Conservation (phyloP, 2,888 invertebrate genomes). For the Azorinus chamasolen region DNA sequence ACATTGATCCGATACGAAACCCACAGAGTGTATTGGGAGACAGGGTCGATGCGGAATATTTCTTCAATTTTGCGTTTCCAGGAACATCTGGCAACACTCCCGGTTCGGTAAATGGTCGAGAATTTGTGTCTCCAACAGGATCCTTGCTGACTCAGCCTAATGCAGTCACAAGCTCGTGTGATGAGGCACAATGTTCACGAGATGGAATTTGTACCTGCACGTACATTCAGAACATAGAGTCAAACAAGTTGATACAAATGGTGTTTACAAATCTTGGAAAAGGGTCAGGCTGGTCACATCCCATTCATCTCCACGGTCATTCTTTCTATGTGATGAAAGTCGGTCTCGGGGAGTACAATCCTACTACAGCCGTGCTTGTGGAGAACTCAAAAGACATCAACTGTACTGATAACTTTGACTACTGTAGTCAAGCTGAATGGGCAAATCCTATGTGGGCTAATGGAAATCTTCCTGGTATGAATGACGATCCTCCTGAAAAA, state of each 20-base stretch:
- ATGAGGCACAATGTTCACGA: conserved; percentile 24
- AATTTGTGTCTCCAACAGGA: conserved; percentile 47
- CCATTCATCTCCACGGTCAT: conserved; percentile 77
- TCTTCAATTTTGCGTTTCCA: conserved; percentile 72
- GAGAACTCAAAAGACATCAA: conserved; percentile 18
- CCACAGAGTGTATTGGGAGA: conserved; percentile 15
- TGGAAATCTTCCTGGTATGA: conserved; percentile 44
- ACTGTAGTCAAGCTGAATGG: conserved; percentile 40
- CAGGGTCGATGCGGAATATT: conserved; percentile 44
- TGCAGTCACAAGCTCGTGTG: conserved; percentile 19
- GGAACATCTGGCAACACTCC: conserved; percentile 57
- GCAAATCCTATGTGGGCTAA: conserved; percentile 20
- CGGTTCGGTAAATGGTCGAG: conserved; percentile 68
- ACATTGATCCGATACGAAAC: conserved; percentile 30
- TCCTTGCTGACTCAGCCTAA: conserved; percentile 48
- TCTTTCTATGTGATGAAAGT: conserved; percentile 74
- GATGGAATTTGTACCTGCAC: conserved; percentile 69
- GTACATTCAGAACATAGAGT: conserved; percentile 37
- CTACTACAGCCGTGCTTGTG: not conserved
- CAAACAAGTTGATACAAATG: conserved; percentile 24
- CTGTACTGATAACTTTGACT: conserved; percentile 29
- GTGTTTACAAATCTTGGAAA: conserved; percentile 50
- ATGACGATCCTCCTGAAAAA: conserved; percentile 59
- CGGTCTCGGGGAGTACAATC: conserved; percentile 20
- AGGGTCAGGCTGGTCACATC: conserved; percentile 71